Conservation (phyloP, 2,113 vertebrate genomes). For the Hippocampus abdominalis region DNA sequence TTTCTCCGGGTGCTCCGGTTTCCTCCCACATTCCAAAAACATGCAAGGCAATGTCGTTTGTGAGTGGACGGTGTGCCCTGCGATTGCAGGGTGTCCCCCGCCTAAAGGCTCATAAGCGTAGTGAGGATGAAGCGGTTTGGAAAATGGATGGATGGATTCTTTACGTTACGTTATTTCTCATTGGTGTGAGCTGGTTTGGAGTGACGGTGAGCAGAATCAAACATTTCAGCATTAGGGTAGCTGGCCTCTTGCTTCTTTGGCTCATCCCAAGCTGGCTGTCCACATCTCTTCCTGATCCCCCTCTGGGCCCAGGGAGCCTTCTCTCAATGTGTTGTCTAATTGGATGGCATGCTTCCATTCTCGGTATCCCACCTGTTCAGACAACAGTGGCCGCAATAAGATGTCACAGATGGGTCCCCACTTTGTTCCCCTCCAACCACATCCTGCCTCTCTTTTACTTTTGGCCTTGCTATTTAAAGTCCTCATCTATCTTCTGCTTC, state of each 20-base stretch:
- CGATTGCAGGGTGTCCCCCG: too few relatives aligned
- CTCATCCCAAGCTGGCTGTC: slow-evolving; percentile 18
- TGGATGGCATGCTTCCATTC: neutral
- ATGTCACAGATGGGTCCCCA: neutral
- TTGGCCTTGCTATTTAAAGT: slow-evolving; percentile 48
- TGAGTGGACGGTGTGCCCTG: too few relatives aligned
- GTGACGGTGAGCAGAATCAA: slow-evolving; percentile 6
- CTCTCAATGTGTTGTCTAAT: slow-evolving; percentile 21
- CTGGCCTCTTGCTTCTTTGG: slow-evolving; percentile 10
- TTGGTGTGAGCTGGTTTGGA: neutral
- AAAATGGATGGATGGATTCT: too few relatives aligned
- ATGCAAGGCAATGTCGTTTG: too few relatives aligned
- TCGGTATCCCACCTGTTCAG: slow-evolving; percentile 13
- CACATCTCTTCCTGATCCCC: slow-evolving; percentile 14
- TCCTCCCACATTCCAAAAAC: too few relatives aligned
- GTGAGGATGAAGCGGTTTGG: too few relatives aligned
- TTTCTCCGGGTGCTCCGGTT: too few relatives aligned
- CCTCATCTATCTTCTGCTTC: slow-evolving; percentile 54
- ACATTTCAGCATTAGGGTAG: slow-evolving; percentile 15
- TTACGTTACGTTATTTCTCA: neutral
- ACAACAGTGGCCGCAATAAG: neutral
- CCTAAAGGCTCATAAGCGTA: too few relatives aligned
- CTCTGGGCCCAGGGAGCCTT: slow-evolving; percentile 1
- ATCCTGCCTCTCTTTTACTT: slow-evolving; percentile 23
- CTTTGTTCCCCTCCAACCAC: neutral